Base-by-base conservation (phyloP, 2,888 invertebrate genomes). In the Drosophila nr. fundita region DNA sequence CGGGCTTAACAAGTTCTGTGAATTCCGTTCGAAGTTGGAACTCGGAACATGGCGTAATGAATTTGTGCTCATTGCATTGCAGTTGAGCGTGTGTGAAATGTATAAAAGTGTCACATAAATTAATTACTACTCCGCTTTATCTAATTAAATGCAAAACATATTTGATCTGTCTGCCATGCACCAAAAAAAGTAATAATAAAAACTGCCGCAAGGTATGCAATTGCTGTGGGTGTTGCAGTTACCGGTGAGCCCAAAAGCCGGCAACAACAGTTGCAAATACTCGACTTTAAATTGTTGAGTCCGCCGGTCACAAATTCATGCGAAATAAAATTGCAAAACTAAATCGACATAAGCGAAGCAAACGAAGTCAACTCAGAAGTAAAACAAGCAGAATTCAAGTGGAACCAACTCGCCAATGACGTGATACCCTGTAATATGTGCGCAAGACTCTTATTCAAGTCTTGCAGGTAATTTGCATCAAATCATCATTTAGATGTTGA, bases 81-180 rank as follows among this genome's bases (percentile, higher is more conserved):
- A 11, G 21, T 13, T 15, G 40, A 29, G 8, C 15, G 15, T 55
- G 40, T n/a, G n/a, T 55, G 18, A 54, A 54, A 27, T 18, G 13
- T 27, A 7, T n/a, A 38, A 30, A 29, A 42, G 15, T 30, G 30
- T 57, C 42, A 40, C 42, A 57, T 42, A 57, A 42, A 42, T 57
- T 42, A 57, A 57, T 57, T 42, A 57, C 42, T 24, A 21, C 30
- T 21, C 70, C 60, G 75, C 75, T 72, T 75, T 69, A 72, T 65
- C 68, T 63, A 63, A 77, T 71, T 76, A 71, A 57, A 42, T 42
- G 42, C 57, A 57, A 57, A 57, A 57, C 57, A 57, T 57, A 57
- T 57, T 57, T 57, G 21, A 42, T 21, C 29, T 30, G 57, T 42
- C 21, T 57, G 15, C 18, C 30, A 11, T 42, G 15, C 15, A 57